Conservation (phyloP, 2,797 vertebrate species). For the Phaenicophaeus curvirostris region DNA sequence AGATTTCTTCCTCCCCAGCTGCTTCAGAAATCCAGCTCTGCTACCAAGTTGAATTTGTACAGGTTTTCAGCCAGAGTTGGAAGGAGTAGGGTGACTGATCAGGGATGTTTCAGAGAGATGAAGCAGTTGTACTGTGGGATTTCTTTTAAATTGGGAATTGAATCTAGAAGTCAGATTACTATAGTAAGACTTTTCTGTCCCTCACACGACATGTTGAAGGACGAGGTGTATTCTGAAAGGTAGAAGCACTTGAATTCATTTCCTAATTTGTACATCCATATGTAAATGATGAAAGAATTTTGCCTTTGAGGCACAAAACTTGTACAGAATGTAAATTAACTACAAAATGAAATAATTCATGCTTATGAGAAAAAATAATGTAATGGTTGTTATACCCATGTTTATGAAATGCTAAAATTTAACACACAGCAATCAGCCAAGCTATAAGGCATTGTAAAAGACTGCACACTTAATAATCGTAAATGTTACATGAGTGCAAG, state of each 20-base stretch:
- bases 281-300: slow-evolving; percentile 38
- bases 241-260: slow-evolving; percentile 34
- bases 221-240: background rate
- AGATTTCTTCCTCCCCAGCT: background rate
- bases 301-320: slow-evolving; percentile 56
- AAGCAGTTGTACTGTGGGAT: background rate
- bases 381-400: slow-evolving; percentile 66
- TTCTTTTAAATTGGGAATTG: background rate
- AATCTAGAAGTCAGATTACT: background rate
- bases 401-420: slow-evolving; percentile 73
- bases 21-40: background rate
- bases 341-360: slow-evolving; percentile 72
- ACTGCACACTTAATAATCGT: slow-evolving; percentile 76
- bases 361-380: slow-evolving; percentile 58
- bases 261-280: background rate
- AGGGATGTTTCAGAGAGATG: background rate
- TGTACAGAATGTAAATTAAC: slow-evolving; percentile 62
- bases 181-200: background rate
- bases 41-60: background rate
- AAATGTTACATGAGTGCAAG: slow-evolving; percentile 74
- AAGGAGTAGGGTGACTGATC: background rate
- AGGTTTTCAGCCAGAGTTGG: background rate
- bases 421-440: slow-evolving; percentile 67
- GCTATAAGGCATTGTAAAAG: slow-evolving; percentile 64
- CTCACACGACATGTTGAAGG: background rate